phyloP scores from a whole-genome alignment of 1,140 invertebrate genomes.

The Drosophila nikananu region DNA sequence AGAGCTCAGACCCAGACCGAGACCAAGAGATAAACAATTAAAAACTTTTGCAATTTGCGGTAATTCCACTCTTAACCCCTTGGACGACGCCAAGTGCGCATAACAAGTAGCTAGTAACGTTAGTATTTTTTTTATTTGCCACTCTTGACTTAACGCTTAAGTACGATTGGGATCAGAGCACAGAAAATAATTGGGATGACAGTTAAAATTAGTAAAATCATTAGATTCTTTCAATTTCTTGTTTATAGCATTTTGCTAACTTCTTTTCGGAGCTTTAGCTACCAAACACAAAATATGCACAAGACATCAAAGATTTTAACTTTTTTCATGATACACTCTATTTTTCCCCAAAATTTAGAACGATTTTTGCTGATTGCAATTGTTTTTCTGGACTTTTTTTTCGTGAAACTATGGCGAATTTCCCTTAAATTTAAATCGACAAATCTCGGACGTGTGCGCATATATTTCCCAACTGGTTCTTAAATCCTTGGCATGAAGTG shows the following conservation, averaged over 20 bases:
- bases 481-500: no score
- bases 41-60: slow-evolving; percentile 82
- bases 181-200: background rate
- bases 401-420: no score
- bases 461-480: no score
- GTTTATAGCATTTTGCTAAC: background rate
- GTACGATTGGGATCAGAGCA: slow-evolving; percentile 8
- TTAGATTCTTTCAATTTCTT: background rate
- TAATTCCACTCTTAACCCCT: slow-evolving; percentile 72
- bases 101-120: slow-evolving; percentile 34
- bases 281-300: no score
- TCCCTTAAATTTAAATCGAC: no score
- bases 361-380: no score
- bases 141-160: slow-evolving; percentile 6
- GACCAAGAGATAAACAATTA: slow-evolving; percentile 76
- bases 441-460: no score
- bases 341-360: no score
- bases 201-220: background rate
- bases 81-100: slow-evolving; percentile 34
- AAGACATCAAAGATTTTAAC: no score
- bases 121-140: background rate
- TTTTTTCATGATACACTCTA: no score
- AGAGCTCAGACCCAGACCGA: slow-evolving; percentile 1
- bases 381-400: no score
- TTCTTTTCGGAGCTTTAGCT: no score